These are phyloP conservation scores for Trissolcus brochymenae DNA, from an alignment of 2,888 invertebrate species.

Conservation along the genomic window DNA sequence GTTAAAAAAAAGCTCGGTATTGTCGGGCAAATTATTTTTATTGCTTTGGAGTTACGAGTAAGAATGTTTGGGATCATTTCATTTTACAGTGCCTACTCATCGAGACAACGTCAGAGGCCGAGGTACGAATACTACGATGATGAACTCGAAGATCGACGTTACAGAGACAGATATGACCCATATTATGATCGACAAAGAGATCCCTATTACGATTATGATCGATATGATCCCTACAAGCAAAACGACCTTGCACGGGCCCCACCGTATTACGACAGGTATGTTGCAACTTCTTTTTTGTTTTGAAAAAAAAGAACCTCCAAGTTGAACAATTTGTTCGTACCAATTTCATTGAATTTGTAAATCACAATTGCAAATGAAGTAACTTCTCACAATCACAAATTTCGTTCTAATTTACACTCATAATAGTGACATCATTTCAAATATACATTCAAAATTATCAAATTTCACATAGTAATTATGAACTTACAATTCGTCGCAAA, in stretches of 20 bases:
- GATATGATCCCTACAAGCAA: slow-evolving; percentile 65
- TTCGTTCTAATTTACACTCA: too few species aligned
- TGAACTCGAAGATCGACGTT: slow-evolving; percentile 63
- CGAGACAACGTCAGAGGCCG: slow-evolving; percentile 64
- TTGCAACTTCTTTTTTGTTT: not conserved
- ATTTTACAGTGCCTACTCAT: slow-evolving; percentile 41
- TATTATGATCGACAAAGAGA: slow-evolving; percentile 63
- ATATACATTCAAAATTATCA: too few species aligned
- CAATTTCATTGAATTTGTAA: too few species aligned
- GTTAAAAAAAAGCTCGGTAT: too few species aligned
- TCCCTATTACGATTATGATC: slow-evolving; percentile 65
- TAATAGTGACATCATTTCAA: too few species aligned
- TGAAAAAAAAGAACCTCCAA: not conserved
- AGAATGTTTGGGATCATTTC: not conserved
- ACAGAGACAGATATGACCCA: slow-evolving; percentile 64
- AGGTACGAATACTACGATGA: slow-evolving; percentile 66
- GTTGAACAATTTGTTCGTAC: too few species aligned
- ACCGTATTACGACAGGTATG: slow-evolving; percentile 64
- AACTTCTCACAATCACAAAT: not conserved
- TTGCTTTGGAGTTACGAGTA: too few species aligned
- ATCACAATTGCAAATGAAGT: not conserved
- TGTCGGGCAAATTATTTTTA: too few species aligned
- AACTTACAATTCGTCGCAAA: too few species aligned
- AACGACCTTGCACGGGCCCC: slow-evolving; percentile 61
- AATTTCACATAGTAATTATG: too few species aligned